phyloP scores from a whole-genome alignment of 2,888 invertebrate genomes.

The Epinotia brunnichana region DNA sequence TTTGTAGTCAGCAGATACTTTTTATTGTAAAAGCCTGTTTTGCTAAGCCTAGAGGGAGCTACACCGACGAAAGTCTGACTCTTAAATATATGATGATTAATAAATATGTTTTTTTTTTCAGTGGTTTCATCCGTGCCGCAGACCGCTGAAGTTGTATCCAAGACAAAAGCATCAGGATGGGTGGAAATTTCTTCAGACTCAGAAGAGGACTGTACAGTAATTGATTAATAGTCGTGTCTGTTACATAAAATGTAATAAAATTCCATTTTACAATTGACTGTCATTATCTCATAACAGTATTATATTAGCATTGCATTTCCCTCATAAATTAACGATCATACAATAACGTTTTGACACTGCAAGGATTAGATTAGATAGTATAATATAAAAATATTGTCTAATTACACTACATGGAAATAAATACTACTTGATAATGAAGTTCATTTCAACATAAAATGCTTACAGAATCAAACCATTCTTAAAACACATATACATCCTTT shows the following conservation, averaged over 20 bases:
- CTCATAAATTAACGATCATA: slow-evolving; percentile 62
- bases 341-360: slow-evolving; percentile 58
- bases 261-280: slow-evolving; percentile 68
- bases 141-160: slow-evolving; percentile 70
- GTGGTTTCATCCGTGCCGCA: slow-evolving; percentile 69
- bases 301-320: slow-evolving; percentile 62
- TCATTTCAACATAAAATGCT: slow-evolving; percentile 30
- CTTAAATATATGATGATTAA: too few species aligned
- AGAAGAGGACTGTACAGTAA: slow-evolving; percentile 63
- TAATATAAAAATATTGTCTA: slow-evolving; percentile 47
- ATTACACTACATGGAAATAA: slow-evolving; percentile 51
- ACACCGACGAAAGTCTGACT: too few species aligned
- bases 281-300: slow-evolving; percentile 68
- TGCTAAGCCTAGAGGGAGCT: too few species aligned
- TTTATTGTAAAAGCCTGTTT: too few species aligned
- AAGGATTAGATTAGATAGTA: slow-evolving; percentile 47
- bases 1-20: too few species aligned
- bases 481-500: slow-evolving; percentile 26
- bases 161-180: slow-evolving; percentile 70
- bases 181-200: slow-evolving; percentile 80
- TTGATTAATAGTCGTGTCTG: slow-evolving; percentile 52
- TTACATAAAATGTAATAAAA: slow-evolving; percentile 74
- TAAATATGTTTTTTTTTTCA: slow-evolving; percentile 54
- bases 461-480: slow-evolving; percentile 16
- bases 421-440: slow-evolving; percentile 51